phyloP scores from a whole-genome alignment of 2,797 vertebrate species.

The Aphelocoma californica region DNA sequence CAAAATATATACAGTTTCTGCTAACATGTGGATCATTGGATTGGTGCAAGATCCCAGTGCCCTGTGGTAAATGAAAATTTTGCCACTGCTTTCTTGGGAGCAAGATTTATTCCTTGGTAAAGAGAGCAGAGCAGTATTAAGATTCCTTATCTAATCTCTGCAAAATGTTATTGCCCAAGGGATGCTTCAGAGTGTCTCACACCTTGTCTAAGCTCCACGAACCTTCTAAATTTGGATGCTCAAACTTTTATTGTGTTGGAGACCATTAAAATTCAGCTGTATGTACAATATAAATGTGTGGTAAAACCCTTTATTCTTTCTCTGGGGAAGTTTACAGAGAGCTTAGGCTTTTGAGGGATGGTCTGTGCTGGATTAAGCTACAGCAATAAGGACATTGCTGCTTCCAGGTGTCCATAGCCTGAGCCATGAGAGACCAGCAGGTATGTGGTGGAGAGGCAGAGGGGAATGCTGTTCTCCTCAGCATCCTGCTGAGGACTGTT shows the following conservation, averaged over 20 bases:
- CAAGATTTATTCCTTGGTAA: not conserved
- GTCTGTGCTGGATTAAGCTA: not conserved
- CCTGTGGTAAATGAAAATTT: not conserved
- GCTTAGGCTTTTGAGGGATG: not conserved
- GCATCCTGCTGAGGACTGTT: not conserved
- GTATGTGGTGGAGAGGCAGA: not conserved
- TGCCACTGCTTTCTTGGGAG: not conserved
- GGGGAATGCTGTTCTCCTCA: not conserved
- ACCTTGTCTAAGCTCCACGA: not conserved
- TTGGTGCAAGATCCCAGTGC: not conserved
- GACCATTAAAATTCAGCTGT: not conserved
- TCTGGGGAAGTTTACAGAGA: not conserved
- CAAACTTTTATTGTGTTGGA: not conserved
- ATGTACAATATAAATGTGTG: not conserved
- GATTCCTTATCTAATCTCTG: not conserved
- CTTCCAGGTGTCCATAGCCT: not conserved
- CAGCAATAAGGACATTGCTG: not conserved
- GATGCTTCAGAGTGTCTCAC: not conserved
- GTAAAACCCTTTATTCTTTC: not conserved
- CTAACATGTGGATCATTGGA: not conserved
- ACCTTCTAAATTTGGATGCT: not conserved
- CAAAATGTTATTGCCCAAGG: not conserved
- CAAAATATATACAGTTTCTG: not conserved
- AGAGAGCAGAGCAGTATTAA: not conserved
- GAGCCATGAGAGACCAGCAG: rapidly evolving